Base-by-base conservation (phyloP, 2,888 invertebrate genomes). In the Spilarctia lutea region DNA sequence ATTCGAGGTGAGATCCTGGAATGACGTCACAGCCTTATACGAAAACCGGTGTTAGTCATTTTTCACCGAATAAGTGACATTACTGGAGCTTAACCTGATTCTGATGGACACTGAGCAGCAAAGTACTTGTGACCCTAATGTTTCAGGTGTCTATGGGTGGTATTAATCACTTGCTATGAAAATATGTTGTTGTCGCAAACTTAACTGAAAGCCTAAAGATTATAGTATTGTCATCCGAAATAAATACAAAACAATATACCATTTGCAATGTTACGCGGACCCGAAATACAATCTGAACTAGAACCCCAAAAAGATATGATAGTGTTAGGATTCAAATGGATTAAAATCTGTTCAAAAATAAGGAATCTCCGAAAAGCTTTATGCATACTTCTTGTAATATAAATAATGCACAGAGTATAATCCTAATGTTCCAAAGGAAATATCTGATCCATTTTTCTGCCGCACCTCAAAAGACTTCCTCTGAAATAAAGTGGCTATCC, bases 401-500 rank as follows among this genome's bases (percentile, higher is more conserved):
- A 63, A 69, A 69, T 52, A 69, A 69, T 52, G 52, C 52, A 45
- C 24, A 63, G 45, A 65, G 27, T 39, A 63, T 33, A 72, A 72
- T 65, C 71, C 63, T 52, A 52, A 71, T 65, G 71, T 65, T 52
- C 65, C 33, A 48, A 33, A n/a, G 33, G 63, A 33, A 33, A 45
- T 16, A n/a, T 30, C 48, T 65, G 66, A 45, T 66, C 35, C 52
- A 52, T 66, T 67, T 66, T 39, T 66, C 27, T 48, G n/a, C 39
- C 48, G 35, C 52, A 42, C 39, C 56, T 60, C 60, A 60, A 68
- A 71, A 60, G 33, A 63, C 35, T 68, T 60, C 42, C 42, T 72
- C 10, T 27, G 20, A 73, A 68, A 73, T 63, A 63, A 68, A 68
- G 52, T 67, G 66, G 65, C 65, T 52, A 71, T 65, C 65, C 20